A percentile compares a stretch with the other conserved stretches of the same genome.
These are phyloP conservation scores for Tortricodes alternella DNA, from an alignment of 2,888 invertebrate genomes.

Conservation along the genomic window DNA sequence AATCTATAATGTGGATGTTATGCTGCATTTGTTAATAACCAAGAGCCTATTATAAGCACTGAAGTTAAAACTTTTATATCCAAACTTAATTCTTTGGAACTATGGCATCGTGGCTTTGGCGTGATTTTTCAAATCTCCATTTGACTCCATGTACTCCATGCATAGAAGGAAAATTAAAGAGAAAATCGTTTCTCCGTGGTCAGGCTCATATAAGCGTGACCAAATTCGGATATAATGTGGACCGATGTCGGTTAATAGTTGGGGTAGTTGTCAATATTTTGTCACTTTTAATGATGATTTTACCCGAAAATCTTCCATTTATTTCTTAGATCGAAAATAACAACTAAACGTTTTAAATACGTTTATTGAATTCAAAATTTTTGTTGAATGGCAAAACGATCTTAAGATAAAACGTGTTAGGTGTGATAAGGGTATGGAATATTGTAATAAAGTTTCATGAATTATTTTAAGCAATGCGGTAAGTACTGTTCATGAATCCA, in stretches of 20 bases:
- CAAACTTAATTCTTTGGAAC: not conserved
- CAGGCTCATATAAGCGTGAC: slow-evolving; percentile 8
- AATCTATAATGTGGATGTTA: not conserved
- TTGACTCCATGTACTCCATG: not conserved
- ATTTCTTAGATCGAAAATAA: not conserved
- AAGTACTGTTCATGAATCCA: no score
- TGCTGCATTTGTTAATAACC: not conserved
- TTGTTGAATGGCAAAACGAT: not conserved
- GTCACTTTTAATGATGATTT: slow-evolving; percentile 11
- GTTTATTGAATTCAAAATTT: slow-evolving; percentile 12
- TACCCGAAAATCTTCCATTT: slow-evolving; percentile 1
- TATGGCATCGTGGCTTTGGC: slow-evolving; percentile 11
- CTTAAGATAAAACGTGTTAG: not conserved
- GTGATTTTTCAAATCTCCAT: slow-evolving; percentile 4
- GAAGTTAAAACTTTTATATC: not conserved
- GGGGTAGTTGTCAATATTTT: slow-evolving; percentile 7
- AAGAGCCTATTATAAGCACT: not conserved
- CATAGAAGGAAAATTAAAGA: slow-evolving; percentile 3
- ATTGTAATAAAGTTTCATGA: not conserved
- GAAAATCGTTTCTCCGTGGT: slow-evolving; percentile 15
- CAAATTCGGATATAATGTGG: slow-evolving; percentile 3
- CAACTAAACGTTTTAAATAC: not conserved
- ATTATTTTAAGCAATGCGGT: not conserved
- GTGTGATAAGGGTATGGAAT: not conserved
- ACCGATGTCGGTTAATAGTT: slow-evolving; percentile 10